phyloP scores from a whole-genome alignment of 2,113 vertebrate genomes.

The Bombycilla garrulus region DNA sequence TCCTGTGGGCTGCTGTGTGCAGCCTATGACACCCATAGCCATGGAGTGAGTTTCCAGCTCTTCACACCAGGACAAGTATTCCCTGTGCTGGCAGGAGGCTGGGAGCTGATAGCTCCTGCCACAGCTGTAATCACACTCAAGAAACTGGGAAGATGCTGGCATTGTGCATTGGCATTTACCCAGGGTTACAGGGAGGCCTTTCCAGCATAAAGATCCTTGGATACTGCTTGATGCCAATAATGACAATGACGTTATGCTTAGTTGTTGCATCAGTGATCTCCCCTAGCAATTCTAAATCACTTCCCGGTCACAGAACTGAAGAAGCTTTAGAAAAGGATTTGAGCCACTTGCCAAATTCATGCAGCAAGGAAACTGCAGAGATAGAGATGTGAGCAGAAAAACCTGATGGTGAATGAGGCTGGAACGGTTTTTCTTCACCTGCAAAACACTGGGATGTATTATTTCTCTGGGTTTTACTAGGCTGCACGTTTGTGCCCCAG shows the following conservation, averaged over 20 bases:
- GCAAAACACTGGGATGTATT: background rate
- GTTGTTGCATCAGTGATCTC: background rate
- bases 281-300: background rate
- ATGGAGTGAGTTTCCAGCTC: background rate
- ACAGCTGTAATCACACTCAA: background rate
- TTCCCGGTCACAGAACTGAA: background rate
- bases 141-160: background rate
- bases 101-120: background rate
- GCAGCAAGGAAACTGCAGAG: background rate
- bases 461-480: background rate
- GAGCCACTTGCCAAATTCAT: background rate
- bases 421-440: background rate
- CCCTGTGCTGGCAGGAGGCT: background rate
- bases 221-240: background rate
- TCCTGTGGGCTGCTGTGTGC: background rate
- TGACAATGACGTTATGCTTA: background rate
- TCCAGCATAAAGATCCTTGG: background rate
- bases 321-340: background rate
- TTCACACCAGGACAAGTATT: background rate
- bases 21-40: rapidly evolving
- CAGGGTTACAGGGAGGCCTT: background rate
- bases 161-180: background rate
- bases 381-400: background rate
- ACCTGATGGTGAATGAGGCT: background rate
- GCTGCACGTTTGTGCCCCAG: background rate